Evolutionary conservation across 1,140 invertebrate species (phyloP).

Genomic region (Drosophila insularis): DNA sequence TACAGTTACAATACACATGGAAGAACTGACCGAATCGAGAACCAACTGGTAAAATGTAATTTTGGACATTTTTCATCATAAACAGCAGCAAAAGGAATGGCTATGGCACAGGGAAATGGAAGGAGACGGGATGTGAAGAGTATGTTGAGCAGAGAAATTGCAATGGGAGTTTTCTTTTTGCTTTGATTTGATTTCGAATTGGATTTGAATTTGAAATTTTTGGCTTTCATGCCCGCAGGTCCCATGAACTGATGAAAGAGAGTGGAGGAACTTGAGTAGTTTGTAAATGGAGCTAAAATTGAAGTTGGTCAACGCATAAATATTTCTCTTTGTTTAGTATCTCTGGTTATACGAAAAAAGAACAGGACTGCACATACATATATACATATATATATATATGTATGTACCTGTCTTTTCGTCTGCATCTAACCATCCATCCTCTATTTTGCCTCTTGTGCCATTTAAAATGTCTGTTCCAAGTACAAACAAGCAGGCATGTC

Average conservation of each 20-base stretch:
- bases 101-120: constrained; percentile 6
- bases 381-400: constrained; percentile 14
- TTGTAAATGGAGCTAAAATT: constrained; percentile 33
- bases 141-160: constrained; percentile 12
- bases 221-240: constrained; percentile 65
- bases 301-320: constrained; percentile 72
- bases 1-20: no score
- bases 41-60: constrained; percentile 54
- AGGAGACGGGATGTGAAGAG: neutral
- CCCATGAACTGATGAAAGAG: constrained; percentile 4
- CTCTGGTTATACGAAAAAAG: constrained; percentile 39
- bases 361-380: constrained; percentile 26
- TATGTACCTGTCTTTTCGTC: constrained; percentile 8
- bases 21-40: constrained; percentile 49
- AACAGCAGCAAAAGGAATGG: constrained; percentile 50
- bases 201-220: constrained; percentile 79
- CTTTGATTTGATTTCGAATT: constrained; percentile 73
- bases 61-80: constrained; percentile 80
- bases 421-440: constrained; percentile 9
- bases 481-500: constrained; percentile 50
- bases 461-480: constrained; percentile 17
- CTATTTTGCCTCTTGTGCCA: constrained; percentile 11
- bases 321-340: constrained; percentile 73
- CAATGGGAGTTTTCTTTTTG: constrained; percentile 34
- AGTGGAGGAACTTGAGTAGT: constrained; percentile 17